Percentiles rank a stretch among this genome's conserved stretches.
These are phyloP conservation scores for Diadumene lineata DNA, from an alignment of 92 coral and sea anemone genomes.

Conservation along the genomic window DNA sequence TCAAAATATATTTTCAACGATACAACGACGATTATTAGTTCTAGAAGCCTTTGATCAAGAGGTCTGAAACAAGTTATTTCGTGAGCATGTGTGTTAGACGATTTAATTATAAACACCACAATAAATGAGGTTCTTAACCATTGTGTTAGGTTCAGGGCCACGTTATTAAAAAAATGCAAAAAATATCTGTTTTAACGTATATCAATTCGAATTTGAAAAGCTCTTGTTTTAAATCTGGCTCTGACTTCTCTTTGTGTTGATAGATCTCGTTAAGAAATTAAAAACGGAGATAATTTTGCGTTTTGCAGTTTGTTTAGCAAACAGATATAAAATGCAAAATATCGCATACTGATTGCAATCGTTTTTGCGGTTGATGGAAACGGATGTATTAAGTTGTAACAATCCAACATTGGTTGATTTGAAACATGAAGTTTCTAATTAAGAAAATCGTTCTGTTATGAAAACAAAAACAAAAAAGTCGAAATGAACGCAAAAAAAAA, in stretches of 20 bases:
- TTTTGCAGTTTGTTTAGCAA: neutral
- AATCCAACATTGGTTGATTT: no score
- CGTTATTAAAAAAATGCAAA: neutral
- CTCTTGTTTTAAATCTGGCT: neutral
- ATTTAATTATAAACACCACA: neutral
- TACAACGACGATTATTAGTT: conserved; percentile 16
- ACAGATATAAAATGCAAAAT: neutral
- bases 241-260: neutral
- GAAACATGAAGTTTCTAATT: no score
- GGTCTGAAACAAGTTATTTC: neutral
- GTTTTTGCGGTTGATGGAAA: no score
- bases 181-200: neutral
- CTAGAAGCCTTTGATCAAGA: conserved; percentile 4
- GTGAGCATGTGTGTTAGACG: neutral
- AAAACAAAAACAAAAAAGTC: no score
- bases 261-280: neutral
- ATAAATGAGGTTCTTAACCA: conserved; percentile 7
- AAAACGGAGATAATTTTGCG: neutral
- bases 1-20: conserved; percentile 11
- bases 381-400: no score
- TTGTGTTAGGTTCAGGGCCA: neutral
- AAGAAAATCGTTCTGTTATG: no score
- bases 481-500: no score
- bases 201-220: neutral
- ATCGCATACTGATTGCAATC: no score